Percentiles rank a stretch among this genome's conserved stretches.
phyloP scores from a whole-genome alignment of 2,797 vertebrate genomes.

The Eupleurogrammus muticus region DNA sequence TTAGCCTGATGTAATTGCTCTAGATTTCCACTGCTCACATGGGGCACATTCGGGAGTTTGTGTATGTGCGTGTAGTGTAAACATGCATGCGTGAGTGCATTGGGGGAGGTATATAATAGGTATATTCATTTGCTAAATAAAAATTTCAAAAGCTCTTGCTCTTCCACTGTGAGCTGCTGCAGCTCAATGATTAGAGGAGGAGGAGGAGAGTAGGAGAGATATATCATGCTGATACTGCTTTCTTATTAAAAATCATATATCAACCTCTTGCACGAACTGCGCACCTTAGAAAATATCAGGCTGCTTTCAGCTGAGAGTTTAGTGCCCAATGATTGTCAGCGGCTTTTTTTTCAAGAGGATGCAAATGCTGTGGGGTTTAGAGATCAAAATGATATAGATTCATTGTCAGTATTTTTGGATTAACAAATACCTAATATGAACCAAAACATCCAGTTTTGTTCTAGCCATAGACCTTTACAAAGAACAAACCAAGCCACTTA shows the following conservation, averaged over 20 bases:
- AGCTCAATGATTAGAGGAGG: constrained; percentile 38
- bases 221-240: constrained; percentile 10
- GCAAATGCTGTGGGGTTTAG: neutral
- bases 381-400: neutral
- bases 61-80: constrained; percentile 34
- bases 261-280: constrained; percentile 21
- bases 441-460: too few relatives aligned
- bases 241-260: constrained; percentile 56
- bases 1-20: constrained; percentile 68
- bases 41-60: constrained; percentile 61
- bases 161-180: constrained; percentile 31
- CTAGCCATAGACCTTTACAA: neutral
- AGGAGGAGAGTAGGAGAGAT: constrained; percentile 20
- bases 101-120: constrained; percentile 56
- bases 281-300: neutral
- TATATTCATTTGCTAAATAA: constrained; percentile 66
- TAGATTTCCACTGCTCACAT: constrained; percentile 50
- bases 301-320: neutral
- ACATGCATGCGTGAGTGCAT: constrained; percentile 41
- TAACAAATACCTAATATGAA: neutral
- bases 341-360: neutral
- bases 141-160: constrained; percentile 63
- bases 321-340: neutral
- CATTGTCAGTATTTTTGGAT: neutral
- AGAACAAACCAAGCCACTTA: too few relatives aligned